Conservation (phyloP, 2,797 vertebrate species). For the Hafferia zeledoni region DNA sequence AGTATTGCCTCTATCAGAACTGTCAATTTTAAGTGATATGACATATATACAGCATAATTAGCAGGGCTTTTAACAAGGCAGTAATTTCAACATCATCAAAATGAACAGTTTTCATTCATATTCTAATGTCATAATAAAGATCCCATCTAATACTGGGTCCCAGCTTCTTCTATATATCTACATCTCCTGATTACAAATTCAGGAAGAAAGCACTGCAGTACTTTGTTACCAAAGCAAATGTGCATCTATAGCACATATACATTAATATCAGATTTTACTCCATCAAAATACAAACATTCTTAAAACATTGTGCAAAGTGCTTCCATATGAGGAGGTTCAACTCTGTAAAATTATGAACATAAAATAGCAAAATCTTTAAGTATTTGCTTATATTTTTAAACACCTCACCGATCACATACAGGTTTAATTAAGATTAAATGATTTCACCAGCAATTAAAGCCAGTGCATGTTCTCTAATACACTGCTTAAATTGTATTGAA, state of each 20-base stretch:
- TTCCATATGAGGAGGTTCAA: background rate
- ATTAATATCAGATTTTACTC: background rate
- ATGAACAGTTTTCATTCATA: background rate
- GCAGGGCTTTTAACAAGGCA: background rate
- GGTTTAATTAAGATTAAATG: slow-evolving; percentile 19
- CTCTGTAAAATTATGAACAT: background rate
- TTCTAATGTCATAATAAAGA: background rate
- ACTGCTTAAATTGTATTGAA: slow-evolving; percentile 77
- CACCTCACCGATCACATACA: background rate
- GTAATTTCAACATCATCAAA: background rate
- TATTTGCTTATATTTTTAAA: background rate
- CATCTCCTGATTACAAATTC: background rate
- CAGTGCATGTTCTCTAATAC: slow-evolving; percentile 29
- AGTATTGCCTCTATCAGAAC: background rate
- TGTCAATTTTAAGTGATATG: background rate
- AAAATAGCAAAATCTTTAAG: background rate
- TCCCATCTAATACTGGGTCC: background rate
- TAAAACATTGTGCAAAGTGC: background rate
- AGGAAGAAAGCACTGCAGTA: background rate
- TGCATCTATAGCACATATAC: background rate
- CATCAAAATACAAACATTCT: background rate
- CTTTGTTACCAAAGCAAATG: background rate
- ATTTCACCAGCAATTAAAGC: slow-evolving; percentile 54
- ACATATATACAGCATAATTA: background rate
- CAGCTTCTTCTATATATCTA: background rate